Percentiles rank a stretch among this genome's conserved stretches.
Conservation (phyloP, 2,113 vertebrate genomes). For the Hirundichthys speculiger region DNA sequence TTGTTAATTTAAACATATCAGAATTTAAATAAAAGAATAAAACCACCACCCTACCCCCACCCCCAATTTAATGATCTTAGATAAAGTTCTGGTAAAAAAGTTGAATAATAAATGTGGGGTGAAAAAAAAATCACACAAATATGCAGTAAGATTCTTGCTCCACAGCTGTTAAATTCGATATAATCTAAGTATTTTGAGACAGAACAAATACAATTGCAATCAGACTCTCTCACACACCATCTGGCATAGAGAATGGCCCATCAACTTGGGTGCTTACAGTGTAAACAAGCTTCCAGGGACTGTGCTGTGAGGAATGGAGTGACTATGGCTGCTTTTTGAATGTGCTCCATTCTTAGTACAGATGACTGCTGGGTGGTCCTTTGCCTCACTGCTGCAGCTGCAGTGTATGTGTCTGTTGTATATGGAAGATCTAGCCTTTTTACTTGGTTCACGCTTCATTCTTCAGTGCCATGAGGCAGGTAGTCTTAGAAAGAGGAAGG, state of each 20-base stretch:
- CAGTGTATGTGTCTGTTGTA: conserved; percentile 40
- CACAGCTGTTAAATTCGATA: no score
- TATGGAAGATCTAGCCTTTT: conserved; percentile 43
- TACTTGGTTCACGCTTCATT: conserved; percentile 43
- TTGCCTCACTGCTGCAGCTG: conserved; percentile 34
- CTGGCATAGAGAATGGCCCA: conserved; percentile 8
- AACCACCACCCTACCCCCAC: no score
- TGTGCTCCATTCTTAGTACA: conserved; percentile 52
- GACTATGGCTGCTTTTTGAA: conserved; percentile 44
- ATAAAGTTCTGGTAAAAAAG: no score
- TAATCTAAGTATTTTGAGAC: not conserved
- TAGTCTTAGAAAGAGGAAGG: conserved; percentile 37
- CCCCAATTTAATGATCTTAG: no score
- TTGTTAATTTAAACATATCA: no score
- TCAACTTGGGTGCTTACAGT: conserved; percentile 51
- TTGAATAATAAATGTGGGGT: no score
- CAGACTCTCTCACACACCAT: not conserved
- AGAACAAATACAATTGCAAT: not conserved
- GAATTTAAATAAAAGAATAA: no score
- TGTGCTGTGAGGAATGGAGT: conserved; percentile 41
- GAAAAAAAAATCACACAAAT: no score
- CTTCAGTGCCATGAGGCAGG: conserved; percentile 26
- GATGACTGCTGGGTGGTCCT: conserved; percentile 42
- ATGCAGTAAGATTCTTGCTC: no score
- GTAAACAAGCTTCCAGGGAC: conserved; percentile 44